phyloP scores from a whole-genome alignment of 2,888 invertebrate species.

The Timema podura region DNA sequence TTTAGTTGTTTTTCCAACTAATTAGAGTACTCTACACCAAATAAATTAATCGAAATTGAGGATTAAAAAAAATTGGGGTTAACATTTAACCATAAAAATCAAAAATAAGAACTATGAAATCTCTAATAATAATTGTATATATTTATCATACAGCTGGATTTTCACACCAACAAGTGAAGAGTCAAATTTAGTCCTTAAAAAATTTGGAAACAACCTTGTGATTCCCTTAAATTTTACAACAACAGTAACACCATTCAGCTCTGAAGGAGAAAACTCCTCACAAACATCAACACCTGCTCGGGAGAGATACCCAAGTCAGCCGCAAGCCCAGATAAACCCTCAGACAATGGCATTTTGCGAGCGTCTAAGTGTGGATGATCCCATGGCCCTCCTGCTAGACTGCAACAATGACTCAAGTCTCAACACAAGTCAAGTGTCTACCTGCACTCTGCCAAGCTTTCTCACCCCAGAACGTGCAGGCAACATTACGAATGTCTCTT shows the following conservation, averaged over 20 bases:
- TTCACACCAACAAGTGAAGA: constrained; percentile 75
- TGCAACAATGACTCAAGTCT: constrained; percentile 24
- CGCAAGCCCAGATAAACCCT: constrained; percentile 48
- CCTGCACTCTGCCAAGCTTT: constrained; percentile 21
- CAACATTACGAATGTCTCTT: constrained; percentile 21
- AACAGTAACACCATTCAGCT: constrained; percentile 64
- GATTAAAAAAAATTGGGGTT: no score
- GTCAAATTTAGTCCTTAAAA: constrained; percentile 56
- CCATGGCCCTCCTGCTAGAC: constrained; percentile 56
- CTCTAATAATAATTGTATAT: no score
- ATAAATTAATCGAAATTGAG: no score
- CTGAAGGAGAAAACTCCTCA: constrained; percentile 36
- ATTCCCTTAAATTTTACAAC: constrained; percentile 76
- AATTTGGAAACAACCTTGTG: constrained; percentile 62
- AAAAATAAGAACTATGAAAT: no score
- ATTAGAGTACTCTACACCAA: no score
- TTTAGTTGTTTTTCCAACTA: no score
- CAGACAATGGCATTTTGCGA: constrained; percentile 50
- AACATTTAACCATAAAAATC: no score
- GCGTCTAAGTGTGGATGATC: constrained; percentile 71
- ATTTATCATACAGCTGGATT: constrained; percentile 55
- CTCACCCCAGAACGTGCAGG: constrained; percentile 23
- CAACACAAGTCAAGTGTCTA: constrained; percentile 12
- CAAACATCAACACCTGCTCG: constrained; percentile 45
- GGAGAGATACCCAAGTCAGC: constrained; percentile 55